Conservation (phyloP, 2,113 vertebrate species). For the Jaculus jaculus region DNA sequence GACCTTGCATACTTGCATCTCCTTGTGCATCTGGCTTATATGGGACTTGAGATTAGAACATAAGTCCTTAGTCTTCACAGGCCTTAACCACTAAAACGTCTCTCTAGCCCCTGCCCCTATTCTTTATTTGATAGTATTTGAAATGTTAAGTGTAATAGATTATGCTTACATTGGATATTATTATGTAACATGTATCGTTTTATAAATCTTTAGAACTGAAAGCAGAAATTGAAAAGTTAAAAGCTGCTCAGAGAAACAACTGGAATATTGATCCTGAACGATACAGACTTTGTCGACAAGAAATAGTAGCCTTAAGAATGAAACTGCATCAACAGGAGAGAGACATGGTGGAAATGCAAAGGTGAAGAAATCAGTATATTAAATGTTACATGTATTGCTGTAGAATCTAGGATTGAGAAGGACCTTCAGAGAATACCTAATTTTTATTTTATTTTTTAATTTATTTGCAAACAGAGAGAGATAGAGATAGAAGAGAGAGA, state of each 20-base stretch:
- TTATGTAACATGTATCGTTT: background rate
- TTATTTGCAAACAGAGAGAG: too few relatives aligned
- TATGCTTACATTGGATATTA: background rate
- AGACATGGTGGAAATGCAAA: constrained; percentile 92
- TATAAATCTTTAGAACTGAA: constrained; percentile 89
- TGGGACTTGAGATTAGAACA: too few relatives aligned
- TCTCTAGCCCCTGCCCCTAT: too few relatives aligned
- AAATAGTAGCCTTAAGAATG: constrained; percentile 89
- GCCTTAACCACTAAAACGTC: too few relatives aligned
- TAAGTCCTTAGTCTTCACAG: too few relatives aligned
- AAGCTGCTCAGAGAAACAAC: constrained; percentile 90
- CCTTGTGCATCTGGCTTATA: too few relatives aligned
- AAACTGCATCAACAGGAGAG: constrained; percentile 92
- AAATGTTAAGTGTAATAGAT: background rate
- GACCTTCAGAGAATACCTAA: rapidly evolving
- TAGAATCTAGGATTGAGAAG: background rate
- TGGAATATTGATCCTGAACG: constrained; percentile 90
- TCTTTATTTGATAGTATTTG: background rate
- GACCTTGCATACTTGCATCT: too few relatives aligned
- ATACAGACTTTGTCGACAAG: constrained; percentile 90
- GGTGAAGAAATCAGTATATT: constrained; percentile 80
- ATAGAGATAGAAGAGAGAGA: too few relatives aligned
- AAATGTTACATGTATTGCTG: background rate
- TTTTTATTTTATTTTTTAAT: too few relatives aligned
- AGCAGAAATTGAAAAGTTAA: constrained; percentile 96